phyloP scores from a whole-genome alignment of 1,140 invertebrate genomes.

The Colletes latitarsis region DNA sequence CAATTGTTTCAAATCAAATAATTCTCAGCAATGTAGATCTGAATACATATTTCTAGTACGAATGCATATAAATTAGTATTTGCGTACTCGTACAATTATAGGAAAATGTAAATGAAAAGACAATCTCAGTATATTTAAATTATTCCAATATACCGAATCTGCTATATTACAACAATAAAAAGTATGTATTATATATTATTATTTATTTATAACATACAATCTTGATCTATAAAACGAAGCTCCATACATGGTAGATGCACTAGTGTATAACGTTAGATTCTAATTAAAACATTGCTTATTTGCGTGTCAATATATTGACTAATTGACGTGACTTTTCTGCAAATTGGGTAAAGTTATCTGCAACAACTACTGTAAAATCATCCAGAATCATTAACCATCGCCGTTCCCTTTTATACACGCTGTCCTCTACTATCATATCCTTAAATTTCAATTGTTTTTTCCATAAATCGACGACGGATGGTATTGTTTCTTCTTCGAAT shows the following conservation, averaged over 20 bases:
- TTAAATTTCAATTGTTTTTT: constrained; percentile 24
- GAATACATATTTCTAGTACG: background rate
- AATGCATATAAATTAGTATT: background rate
- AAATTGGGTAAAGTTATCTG: constrained; percentile 15
- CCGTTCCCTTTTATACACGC: background rate
- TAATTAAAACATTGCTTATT: background rate
- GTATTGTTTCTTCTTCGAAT: constrained; percentile 7
- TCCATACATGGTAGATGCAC: background rate
- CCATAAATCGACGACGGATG: constrained; percentile 46
- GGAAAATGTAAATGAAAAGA: background rate
- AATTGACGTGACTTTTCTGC: constrained; percentile 23
- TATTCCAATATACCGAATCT: background rate
- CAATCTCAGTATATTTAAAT: background rate
- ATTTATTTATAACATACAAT: background rate
- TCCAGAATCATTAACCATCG: constrained; percentile 40
- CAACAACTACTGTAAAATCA: constrained; percentile 7
- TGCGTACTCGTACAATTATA: background rate
- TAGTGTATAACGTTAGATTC: background rate
- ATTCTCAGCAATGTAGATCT: background rate
- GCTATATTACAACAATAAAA: background rate
- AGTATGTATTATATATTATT: background rate
- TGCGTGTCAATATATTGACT: background rate
- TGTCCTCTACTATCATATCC: background rate
- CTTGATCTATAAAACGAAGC: background rate
- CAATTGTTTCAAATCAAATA: background rate